Evolutionary conservation across 2,797 vertebrate species (phyloP).

Genomic region (Spinus pinus): DNA sequence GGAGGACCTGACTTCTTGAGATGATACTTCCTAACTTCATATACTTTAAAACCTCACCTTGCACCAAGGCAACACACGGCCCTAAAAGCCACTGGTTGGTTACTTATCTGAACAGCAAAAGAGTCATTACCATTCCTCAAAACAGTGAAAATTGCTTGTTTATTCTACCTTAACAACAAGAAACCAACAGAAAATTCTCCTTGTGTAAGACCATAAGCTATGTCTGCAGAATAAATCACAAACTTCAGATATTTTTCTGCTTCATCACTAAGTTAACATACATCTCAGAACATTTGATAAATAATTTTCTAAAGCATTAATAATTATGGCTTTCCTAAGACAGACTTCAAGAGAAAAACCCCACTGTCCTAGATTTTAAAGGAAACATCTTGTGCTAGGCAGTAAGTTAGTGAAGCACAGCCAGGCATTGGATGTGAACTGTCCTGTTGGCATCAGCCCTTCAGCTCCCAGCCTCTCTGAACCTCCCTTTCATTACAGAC

Average conservation of each 20-base stretch:
- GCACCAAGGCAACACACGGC: not conserved
- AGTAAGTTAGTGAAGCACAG: not conserved
- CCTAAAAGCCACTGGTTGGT: not conserved
- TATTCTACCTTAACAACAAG: not conserved
- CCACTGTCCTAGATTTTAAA: not conserved
- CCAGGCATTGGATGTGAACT: not conserved
- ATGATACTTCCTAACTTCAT: not conserved
- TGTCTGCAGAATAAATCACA: not conserved
- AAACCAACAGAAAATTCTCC: not conserved
- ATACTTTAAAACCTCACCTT: not conserved
- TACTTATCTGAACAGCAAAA: not conserved
- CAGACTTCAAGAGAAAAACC: not conserved
- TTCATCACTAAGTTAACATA: not conserved
- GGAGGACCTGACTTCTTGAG: not conserved
- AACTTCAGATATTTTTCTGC: not conserved
- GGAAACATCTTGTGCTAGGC: not conserved
- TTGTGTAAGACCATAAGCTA: not conserved
- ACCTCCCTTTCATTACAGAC: not conserved
- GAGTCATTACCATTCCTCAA: not conserved
- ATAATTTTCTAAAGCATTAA: conserved; percentile 35
- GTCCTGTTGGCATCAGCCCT: not conserved
- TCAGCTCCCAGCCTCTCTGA: not conserved
- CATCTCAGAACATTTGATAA: not conserved
- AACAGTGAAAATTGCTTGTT: not conserved
- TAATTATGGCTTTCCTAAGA: not conserved